A percentile compares a stretch with the other conserved stretches of the same genome.
These are phyloP conservation scores for Caenorhabditis imperialis DNA, from an alignment of 2,888 invertebrate species.

Conservation along the genomic window DNA sequence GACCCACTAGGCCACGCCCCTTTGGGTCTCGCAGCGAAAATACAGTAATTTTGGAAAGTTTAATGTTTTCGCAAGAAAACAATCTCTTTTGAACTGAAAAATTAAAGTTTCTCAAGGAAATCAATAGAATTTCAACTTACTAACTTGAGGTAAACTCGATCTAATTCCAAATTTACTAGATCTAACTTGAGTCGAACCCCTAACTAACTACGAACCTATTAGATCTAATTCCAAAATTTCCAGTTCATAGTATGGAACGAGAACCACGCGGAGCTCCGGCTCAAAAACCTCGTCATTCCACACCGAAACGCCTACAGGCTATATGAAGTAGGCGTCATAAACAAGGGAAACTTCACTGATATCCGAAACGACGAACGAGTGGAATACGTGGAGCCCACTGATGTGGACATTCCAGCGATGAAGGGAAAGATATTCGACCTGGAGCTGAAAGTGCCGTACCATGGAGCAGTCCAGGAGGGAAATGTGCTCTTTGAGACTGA, in stretches of 20 bases:
- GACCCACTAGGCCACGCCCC: too few species aligned
- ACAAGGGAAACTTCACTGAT: constrained; percentile 40
- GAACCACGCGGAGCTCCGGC: constrained; percentile 85
- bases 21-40: too few species aligned
- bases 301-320: constrained; percentile 66
- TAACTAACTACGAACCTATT: too few species aligned
- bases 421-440: constrained; percentile 85
- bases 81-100: too few species aligned
- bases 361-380: constrained; percentile 47
- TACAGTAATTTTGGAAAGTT: too few species aligned
- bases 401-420: constrained; percentile 67
- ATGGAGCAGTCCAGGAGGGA: constrained; percentile 66
- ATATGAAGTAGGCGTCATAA: constrained; percentile 66
- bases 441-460: constrained; percentile 84
- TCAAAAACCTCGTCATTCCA: constrained; percentile 79
- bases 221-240: too few species aligned
- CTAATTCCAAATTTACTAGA: too few species aligned
- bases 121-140: too few species aligned
- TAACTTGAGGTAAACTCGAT: too few species aligned
- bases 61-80: too few species aligned
- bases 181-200: too few species aligned
- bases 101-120: too few species aligned
- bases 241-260: constrained; percentile 85
- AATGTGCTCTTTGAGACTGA: constrained; percentile 58
- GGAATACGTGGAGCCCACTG: constrained; percentile 57